Base-by-base conservation (phyloP, 2,888 invertebrate species). In the Ophioninae sp. region DNA sequence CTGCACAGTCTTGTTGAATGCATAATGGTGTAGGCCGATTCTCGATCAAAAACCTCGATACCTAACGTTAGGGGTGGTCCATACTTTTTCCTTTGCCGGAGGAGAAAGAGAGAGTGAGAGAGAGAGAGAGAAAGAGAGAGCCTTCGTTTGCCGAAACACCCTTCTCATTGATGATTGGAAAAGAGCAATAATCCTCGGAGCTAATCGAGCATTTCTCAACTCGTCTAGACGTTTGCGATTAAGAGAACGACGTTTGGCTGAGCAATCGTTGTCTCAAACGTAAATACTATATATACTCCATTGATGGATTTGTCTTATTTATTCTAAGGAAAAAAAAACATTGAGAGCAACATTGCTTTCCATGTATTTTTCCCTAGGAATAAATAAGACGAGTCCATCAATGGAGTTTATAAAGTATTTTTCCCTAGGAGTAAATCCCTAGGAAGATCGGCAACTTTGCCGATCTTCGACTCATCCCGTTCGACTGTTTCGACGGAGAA, bases 161-260 rank as follows among this genome's bases (percentile, higher is more conserved):
- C 87, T 73, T 81, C 73, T 86, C 90, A 90, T 90, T 90, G 90
- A 90, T 90, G 83, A 84, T 73, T 67, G 64, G 73, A 84, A 64
- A 65, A 59, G 69, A 70, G 73, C 70, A 75, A 74, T 77, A 80
- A 86, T 83, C 68, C 83, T 81, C 75, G 65, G 73, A 76, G 80
- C 86, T 88, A 90, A 90, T 90, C 88, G 88, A 78, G 86, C 90
- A 87, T 89, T 86, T 87, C 88, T 82, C 81, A 68, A 81, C 85
- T 81, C 79, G 90, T 90, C 90, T 90, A 89, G 90, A 90, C 90
- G 86, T 84, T 85, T 82, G 41, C 79, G 81, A 84, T 84, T 84
- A 79, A 81, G 81, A 76, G 81, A 84, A 82, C 81, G 84, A 84
- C 79, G 70, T 61, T 68, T 20, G 61, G 20, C 50, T 30, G 50